Evolutionary conservation across 2,797 vertebrate genomes (phyloP).

Genomic region (Danio aesculapii): DNA sequence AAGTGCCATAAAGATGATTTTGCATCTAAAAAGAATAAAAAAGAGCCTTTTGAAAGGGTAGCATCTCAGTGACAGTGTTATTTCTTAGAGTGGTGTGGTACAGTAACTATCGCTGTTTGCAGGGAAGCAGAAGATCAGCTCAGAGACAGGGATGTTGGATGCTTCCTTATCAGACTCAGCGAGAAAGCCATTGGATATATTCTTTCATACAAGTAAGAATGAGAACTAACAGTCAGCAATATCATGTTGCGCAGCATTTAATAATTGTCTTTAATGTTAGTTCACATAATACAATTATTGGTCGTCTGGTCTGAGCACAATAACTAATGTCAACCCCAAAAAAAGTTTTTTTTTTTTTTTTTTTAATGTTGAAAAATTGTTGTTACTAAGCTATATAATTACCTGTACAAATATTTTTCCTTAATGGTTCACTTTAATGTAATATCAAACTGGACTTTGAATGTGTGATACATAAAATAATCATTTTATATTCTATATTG

Average conservation of each 20-base stretch:
- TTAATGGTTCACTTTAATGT: neutral
- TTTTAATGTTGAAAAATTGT: too few relatives aligned
- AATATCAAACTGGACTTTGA: neutral
- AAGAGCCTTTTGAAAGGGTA: too few relatives aligned
- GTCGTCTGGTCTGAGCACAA: too few relatives aligned
- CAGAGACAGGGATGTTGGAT: constrained; percentile 77
- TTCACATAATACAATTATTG: too few relatives aligned
- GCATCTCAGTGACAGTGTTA: too few relatives aligned
- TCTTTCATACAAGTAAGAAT: constrained; percentile 86
- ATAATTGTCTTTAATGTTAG: neutral
- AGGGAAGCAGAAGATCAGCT: constrained; percentile 85
- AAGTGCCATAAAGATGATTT: too few relatives aligned
- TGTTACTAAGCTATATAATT: neutral
- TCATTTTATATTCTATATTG: neutral
- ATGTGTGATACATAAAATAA: neutral
- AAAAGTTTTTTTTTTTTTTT: too few relatives aligned
- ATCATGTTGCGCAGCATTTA: neutral
- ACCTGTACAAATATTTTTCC: neutral
- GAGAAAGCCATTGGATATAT: constrained; percentile 84
- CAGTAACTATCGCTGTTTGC: constrained; percentile 36
- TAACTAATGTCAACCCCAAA: too few relatives aligned
- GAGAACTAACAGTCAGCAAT: neutral
- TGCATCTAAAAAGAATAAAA: too few relatives aligned
- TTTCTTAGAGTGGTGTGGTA: neutral
- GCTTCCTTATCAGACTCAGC: constrained; percentile 86